These are phyloP conservation scores for Odontothrips loti DNA, from an alignment of 2,888 invertebrate species.

Conservation along the genomic window DNA sequence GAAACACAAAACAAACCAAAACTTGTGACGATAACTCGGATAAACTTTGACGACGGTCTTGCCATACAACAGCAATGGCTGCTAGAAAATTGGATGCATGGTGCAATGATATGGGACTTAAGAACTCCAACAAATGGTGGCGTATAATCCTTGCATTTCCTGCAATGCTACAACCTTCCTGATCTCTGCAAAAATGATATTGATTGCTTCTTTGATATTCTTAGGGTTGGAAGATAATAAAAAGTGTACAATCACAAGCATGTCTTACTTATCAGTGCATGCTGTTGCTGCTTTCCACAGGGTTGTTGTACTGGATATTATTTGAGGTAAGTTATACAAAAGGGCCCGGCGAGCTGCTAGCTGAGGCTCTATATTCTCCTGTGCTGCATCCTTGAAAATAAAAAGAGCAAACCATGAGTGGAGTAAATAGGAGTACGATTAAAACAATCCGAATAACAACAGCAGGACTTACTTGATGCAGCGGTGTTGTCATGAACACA, in stretches of 20 bases:
- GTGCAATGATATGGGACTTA: constrained; percentile 78
- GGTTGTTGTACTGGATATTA: constrained; percentile 71
- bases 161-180: constrained; percentile 50
- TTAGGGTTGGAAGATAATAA: not conserved
- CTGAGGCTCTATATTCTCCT: constrained; percentile 50
- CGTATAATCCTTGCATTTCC: constrained; percentile 65
- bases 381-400: constrained; percentile 43
- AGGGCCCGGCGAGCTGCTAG: constrained; percentile 65
- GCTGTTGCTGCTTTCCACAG: constrained; percentile 69
- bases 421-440: constrained; percentile 3
- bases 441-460: constrained; percentile 10
- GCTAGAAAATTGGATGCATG: constrained; percentile 76
- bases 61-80: constrained; percentile 82
- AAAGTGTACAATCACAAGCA: not conserved
- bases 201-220: constrained; percentile 34
- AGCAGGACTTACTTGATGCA: constrained; percentile 45
- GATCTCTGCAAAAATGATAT: constrained; percentile 48
- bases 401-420: constrained; percentile 33
- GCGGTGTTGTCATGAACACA: constrained; percentile 66
- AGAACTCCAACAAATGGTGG: constrained; percentile 72
- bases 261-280: constrained; percentile 51
- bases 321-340: constrained; percentile 72
- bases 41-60: constrained; percentile 59
- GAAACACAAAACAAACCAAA: not conserved
- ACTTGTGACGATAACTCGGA: constrained; percentile 39